Base-by-base conservation (phyloP, 2,888 invertebrate genomes). In the Drosophila rellima region DNA sequence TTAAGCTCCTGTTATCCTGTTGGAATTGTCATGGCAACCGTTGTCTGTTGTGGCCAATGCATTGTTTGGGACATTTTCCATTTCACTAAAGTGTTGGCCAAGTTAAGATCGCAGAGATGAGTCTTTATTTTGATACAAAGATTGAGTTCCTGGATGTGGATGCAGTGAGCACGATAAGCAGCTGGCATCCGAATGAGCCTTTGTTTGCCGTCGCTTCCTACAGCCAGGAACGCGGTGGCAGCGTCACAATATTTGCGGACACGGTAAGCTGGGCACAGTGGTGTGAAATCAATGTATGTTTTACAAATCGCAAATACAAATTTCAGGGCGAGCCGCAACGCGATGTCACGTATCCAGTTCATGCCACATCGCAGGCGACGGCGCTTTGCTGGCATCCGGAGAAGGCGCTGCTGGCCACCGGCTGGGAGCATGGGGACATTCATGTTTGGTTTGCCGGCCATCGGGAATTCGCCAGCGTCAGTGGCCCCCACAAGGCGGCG, bases 371-470 rank as follows among this genome's bases (percentile, higher is more conserved):
- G 55, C 97, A 97, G 93, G 96, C 96, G 0, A 96, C 97, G 15
- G 95, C 96, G 1, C 91, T 98, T 35, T 94, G 95, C 3, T 99
- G 99, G 98, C 98, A 99, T 93, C 98, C 98, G 0, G 95, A 95
- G 54, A 95, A 96, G 88, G 95, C 95, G 61, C 94, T 97, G 63
- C 92, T 99, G 55, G 96, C 96, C 1, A 96, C 96, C 42, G 98
- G 97, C 4, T 98, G 98, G 97, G 98, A 98, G 93, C 97, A 96
- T 88, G 98, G 98, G 8, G 97, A 98, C 90, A 93, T 99, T 5
- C 95, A 95, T 85, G 95, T 97, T 40, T 97, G 97, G 97, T 94
- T 95, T 79, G 95, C 95, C 72, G 95, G 95, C n/a, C 94, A 94
- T 45, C 93, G 93, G 15, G 94, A 95, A 55, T 96, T 96, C 93